Evolutionary conservation across 2,113 vertebrate genomes (phyloP), one percentile per base, ranked within the genome.

Genomic region (Thamnaconus septentrionalis): DNA sequence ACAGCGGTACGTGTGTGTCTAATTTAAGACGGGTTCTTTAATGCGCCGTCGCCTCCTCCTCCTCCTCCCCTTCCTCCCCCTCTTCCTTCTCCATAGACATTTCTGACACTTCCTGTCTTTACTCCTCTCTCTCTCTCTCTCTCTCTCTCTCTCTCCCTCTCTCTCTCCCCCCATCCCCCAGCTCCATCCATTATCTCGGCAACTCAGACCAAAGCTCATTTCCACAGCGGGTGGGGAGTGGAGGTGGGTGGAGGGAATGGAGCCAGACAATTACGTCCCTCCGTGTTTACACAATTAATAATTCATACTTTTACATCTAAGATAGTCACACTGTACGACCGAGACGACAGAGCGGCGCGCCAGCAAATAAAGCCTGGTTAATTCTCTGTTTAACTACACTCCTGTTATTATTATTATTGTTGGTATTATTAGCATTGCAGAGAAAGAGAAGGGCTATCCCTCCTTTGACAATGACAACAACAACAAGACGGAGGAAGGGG

Each of bases 201-300:
- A 71, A 68, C 68, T 86, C 82, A 80, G 81, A 61, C 80, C 61
- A 57, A 63, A 64, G 53, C 81, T 84, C 76, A 85, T 85, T 85
- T 85, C 72, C 81, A 84, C 81, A 80, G 80, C 73, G 75, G 71
- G 79, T 73, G 69, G 78, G 72, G 73, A 69, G 61, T 74, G 60
- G 71, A 61, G 69, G 78, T 72, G 73, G 71, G 61, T 74, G 60
- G 71, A 61, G 69, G 65, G 72, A 83, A 76, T 79, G 78, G 62
- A 64, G 64, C 76, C 79, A 78, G 69, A 81, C 67, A 83, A 85
- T 85, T 85, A 84, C 78, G 81, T 67, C 73, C 48, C 51, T 78
- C 76, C 8, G 11, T 88, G 81, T 87, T 87, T 81, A 75, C 78
- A 81, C 69, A 84, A 81, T 85, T 85, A 85, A 85, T 87, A 85